A percentile compares a stretch with the other conserved stretches of the same genome.
phyloP scores from a whole-genome alignment of 2,113 vertebrate genomes.

The Scatophagus argus region DNA sequence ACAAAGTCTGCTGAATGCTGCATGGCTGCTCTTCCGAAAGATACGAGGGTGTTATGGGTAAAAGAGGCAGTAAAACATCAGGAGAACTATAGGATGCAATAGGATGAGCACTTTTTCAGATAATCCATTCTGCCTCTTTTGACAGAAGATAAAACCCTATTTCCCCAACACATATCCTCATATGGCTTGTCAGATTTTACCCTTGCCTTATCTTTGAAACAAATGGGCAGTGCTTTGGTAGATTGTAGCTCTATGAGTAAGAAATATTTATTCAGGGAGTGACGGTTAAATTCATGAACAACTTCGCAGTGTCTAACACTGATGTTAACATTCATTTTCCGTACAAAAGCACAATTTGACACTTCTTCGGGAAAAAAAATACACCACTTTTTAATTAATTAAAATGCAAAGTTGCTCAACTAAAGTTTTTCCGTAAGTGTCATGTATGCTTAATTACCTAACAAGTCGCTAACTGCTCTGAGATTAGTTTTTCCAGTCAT shows the following conservation, averaged over 20 bases:
- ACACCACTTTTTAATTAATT: constrained; percentile 53
- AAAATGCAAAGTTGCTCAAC: constrained; percentile 29
- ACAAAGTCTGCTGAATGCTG: constrained; percentile 22
- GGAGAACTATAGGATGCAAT: constrained; percentile 21
- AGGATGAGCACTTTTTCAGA: constrained; percentile 40
- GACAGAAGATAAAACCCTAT: constrained; percentile 69
- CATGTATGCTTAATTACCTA: constrained; percentile 63
- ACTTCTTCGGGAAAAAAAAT: constrained; percentile 22
- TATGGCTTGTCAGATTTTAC: constrained; percentile 52
- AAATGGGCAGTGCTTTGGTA: constrained; percentile 56
- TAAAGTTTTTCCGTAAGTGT: constrained; percentile 48
- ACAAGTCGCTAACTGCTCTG: constrained; percentile 68
- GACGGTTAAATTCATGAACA: constrained; percentile 67
- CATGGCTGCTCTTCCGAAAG: constrained; percentile 9
- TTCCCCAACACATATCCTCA: constrained; percentile 52
- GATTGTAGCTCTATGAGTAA: constrained; percentile 55
- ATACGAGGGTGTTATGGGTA: constrained; percentile 36
- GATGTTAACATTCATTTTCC: constrained; percentile 38
- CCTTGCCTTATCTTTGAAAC: constrained; percentile 63
- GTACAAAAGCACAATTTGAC: constrained; percentile 32
- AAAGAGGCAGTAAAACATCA: constrained; percentile 57
- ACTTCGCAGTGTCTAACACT: constrained; percentile 26
- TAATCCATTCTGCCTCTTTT: constrained; percentile 63
- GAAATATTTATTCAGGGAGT: constrained; percentile 67
- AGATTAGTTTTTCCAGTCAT: constrained; percentile 71